phyloP scores from a whole-genome alignment of 53 echinoderm and acorn worm genomes.

The Stichopus horrens region DNA sequence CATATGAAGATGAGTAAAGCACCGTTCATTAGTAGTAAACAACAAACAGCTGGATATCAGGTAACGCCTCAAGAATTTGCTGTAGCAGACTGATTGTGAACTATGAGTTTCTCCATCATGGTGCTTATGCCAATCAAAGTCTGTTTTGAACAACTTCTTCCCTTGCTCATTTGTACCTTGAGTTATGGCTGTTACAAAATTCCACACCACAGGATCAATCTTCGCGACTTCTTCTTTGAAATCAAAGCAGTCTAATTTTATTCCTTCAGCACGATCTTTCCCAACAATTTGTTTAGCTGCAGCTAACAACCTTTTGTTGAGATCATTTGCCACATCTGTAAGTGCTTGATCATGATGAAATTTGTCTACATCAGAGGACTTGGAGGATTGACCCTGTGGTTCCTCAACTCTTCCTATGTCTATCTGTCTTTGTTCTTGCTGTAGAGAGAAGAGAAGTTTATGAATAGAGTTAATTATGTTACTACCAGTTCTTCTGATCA shows the following conservation, averaged over 20 bases:
- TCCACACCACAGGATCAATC: not conserved
- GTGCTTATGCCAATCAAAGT: not conserved
- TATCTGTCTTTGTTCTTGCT: not conserved
- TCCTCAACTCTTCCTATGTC: not conserved
- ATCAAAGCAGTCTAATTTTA: not conserved
- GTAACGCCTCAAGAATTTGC: conserved; percentile 16
- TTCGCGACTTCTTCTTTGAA: not conserved
- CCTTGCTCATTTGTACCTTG: not conserved
- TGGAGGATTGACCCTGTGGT: too few species aligned
- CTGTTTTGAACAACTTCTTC: not conserved
- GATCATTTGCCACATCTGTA: too few species aligned
- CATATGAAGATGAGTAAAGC: conserved; percentile 4
- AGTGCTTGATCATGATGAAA: too few species aligned
- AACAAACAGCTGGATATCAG: not conserved
- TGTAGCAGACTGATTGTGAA: not conserved
- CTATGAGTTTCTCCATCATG: not conserved
- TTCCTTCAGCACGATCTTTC: not conserved
- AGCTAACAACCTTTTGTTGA: too few species aligned
- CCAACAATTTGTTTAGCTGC: too few species aligned
- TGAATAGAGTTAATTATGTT: not conserved
- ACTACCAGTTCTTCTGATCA: conserved; percentile 18
- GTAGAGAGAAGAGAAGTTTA: not conserved
- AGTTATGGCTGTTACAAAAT: not conserved
- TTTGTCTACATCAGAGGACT: too few species aligned
- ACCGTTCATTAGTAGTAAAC: conserved; percentile 9